Conservation (phyloP, 2,888 invertebrate genomes). For the Spatulosminthurus flaviceps region DNA sequence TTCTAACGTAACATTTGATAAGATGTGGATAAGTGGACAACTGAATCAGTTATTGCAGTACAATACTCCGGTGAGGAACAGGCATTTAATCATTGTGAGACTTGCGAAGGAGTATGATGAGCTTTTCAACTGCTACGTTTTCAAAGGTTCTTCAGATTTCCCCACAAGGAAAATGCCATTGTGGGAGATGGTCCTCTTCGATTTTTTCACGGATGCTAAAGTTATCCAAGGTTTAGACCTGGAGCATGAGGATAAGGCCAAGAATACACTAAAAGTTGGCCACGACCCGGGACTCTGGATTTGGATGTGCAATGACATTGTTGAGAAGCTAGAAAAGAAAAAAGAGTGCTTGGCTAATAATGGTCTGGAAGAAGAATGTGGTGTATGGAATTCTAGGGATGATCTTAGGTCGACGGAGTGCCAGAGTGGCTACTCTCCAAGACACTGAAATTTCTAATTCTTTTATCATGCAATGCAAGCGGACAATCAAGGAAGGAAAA, state of each 20-base stretch:
- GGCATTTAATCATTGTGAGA: constrained; percentile 57
- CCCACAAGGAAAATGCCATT: constrained; percentile 54
- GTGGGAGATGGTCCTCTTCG: constrained; percentile 62
- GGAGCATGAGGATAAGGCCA: constrained; percentile 25
- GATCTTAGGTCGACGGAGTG: neutral
- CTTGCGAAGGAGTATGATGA: constrained; percentile 51
- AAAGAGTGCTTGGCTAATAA: constrained; percentile 16
- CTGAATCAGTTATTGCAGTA: constrained; percentile 51
- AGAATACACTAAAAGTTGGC: constrained; percentile 47
- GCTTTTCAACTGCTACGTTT: constrained; percentile 49
- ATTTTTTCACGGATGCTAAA: constrained; percentile 57
- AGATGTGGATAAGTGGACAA: constrained; percentile 44
- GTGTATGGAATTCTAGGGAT: constrained; percentile 16
- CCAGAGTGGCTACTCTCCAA: neutral
- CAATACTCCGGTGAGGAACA: constrained; percentile 55
- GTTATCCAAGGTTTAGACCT: constrained; percentile 55
- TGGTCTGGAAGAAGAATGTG: neutral
- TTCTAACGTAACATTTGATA: constrained; percentile 14
- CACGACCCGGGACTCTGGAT: constrained; percentile 56
- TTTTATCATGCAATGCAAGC: too few species aligned
- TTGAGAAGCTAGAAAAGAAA: constrained; percentile 44
- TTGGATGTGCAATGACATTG: constrained; percentile 61
- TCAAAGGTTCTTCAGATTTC: constrained; percentile 50
- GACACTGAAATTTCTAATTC: neutral
- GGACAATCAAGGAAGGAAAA: too few species aligned